Conservation (phyloP, 1,140 invertebrate species). For the Scylla paramamosain region DNA sequence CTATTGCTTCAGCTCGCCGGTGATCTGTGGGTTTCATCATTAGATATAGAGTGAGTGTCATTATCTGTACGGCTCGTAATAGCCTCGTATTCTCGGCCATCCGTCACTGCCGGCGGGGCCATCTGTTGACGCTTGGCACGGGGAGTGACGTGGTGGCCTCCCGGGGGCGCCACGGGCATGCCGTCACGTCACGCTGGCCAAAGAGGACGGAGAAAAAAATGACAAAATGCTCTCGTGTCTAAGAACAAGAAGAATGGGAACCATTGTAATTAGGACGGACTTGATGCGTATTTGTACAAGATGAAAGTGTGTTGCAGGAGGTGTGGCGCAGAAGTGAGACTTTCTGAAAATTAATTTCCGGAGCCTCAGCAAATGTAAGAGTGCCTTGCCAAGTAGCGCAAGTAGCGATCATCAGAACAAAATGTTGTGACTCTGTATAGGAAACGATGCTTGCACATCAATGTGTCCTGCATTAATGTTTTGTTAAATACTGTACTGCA, state of each 20-base stretch:
- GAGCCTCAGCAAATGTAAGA: too few species aligned
- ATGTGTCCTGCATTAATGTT: too few species aligned
- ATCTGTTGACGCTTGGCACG: neutral
- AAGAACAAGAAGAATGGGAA: neutral
- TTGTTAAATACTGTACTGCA: too few species aligned
- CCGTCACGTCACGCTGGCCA: constrained; percentile 16
- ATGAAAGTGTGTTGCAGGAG: neutral
- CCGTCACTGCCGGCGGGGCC: constrained; percentile 5
- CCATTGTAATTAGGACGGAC: neutral
- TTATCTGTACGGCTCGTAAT: neutral
- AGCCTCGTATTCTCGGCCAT: neutral
- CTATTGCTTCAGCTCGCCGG: neutral
- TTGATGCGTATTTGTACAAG: neutral
- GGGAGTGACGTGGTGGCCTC: neutral
- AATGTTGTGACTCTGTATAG: too few species aligned
- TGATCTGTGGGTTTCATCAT: neutral
- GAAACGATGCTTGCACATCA: too few species aligned
- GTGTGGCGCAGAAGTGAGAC: too few species aligned
- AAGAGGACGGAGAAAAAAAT: neutral
- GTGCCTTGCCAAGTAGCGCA: too few species aligned
- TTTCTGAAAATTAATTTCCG: too few species aligned
- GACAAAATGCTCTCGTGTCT: neutral
- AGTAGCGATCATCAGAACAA: too few species aligned
- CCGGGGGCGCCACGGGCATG: neutral
- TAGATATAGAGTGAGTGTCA: neutral